Evolutionary conservation across 2,888 invertebrate species (phyloP).

Genomic region (Odontomyia ornata): DNA sequence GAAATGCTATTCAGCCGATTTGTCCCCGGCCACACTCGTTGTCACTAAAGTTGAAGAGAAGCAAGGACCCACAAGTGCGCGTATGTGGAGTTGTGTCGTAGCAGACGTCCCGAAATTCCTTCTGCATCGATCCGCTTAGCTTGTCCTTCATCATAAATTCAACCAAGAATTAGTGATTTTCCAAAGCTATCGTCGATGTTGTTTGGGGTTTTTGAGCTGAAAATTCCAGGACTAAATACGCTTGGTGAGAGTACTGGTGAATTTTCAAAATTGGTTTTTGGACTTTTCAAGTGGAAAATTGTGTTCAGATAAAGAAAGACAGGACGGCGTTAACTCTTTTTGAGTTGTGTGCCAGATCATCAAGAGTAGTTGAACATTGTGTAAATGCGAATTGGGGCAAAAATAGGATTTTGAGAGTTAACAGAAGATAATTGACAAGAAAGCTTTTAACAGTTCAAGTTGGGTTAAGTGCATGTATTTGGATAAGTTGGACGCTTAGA

Average conservation of each 20-base stretch:
- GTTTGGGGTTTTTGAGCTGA: background rate
- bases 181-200: conserved; percentile 7
- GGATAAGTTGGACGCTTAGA: too few relatives aligned
- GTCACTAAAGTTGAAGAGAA: background rate
- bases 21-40: background rate
- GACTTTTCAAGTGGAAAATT: conserved; percentile 30
- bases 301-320: conserved; percentile 26
- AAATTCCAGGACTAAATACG: background rate
- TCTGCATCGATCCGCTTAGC: background rate
- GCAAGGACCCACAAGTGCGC: background rate
- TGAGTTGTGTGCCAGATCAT: background rate
- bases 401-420: background rate
- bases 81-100: too few relatives aligned
- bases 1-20: conserved; percentile 14
- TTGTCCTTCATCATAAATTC: conserved; percentile 19
- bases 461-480: too few relatives aligned
- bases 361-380: background rate
- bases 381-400: background rate
- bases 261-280: conserved; percentile 19
- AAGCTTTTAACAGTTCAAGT: too few relatives aligned
- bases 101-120: background rate
- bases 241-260: background rate
- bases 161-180: conserved; percentile 19
- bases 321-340: conserved; percentile 15
- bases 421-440: background rate